Percentiles rank a stretch among this genome's conserved stretches.
Evolutionary conservation across 2,797 vertebrate species (phyloP).

Genomic region (Channallabes apus): DNA sequence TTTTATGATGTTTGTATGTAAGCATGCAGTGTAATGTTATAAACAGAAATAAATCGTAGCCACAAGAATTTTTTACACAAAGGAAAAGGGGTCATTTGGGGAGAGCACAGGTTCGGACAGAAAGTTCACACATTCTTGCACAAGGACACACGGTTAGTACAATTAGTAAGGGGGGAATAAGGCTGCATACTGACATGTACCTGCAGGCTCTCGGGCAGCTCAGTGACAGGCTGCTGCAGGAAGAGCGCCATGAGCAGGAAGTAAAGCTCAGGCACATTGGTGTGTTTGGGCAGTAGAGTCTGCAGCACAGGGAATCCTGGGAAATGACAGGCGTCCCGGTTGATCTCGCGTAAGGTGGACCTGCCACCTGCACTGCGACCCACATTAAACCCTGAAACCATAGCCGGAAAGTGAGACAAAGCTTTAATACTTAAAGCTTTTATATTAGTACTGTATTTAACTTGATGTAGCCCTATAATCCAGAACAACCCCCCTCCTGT

Average conservation of each 20-base stretch:
- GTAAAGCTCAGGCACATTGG: conserved; percentile 95
- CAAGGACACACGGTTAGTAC: conserved; percentile 28
- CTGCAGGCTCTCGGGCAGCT: conserved; percentile 97
- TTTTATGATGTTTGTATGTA: too few relatives aligned
- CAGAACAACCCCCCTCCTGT: background rate
- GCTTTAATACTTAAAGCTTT: too few relatives aligned
- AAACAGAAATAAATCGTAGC: background rate
- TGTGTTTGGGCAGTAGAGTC: conserved; percentile 95
- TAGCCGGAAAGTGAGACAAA: background rate
- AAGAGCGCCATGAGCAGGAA: conserved; percentile 98
- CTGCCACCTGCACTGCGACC: conserved; percentile 91
- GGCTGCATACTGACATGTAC: conserved; percentile 84
- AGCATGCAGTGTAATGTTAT: background rate
- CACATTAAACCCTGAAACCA: conserved; percentile 88
- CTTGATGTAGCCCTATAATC: background rate
- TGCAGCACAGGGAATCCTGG: conserved; percentile 92
- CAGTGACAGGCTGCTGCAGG: conserved; percentile 94
- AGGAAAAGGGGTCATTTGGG: too few relatives aligned
- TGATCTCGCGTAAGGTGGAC: conserved; percentile 92
- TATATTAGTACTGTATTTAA: background rate
- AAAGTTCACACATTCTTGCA: background rate
- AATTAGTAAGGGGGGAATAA: conserved; percentile 50
- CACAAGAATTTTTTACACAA: conserved; percentile 1
- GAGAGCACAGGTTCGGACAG: background rate
- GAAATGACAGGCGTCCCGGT: conserved; percentile 96